A percentile compares a stretch with the other conserved stretches of the same genome.
Conservation (phyloP, 2,113 vertebrate species). For the Danionella cerebrum region DNA sequence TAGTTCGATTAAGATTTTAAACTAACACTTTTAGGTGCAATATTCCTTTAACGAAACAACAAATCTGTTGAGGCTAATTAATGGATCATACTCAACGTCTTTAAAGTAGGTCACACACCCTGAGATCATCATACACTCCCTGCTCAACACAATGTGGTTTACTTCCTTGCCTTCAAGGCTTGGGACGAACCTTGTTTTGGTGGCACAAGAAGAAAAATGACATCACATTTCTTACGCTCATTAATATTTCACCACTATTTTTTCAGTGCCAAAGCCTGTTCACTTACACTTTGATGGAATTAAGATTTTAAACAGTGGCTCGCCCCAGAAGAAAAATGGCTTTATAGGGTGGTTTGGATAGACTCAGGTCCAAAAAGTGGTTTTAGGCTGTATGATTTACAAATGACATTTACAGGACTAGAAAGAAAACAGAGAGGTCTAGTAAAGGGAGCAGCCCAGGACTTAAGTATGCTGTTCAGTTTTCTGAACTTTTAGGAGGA, state of each 20-base stretch:
- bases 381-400: not conserved
- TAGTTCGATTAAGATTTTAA: too few relatives aligned
- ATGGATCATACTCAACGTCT: not conserved
- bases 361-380: not conserved
- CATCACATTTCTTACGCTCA: too few relatives aligned
- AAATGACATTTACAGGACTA: slow-evolving; percentile 25
- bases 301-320: not conserved
- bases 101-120: not conserved
- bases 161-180: not conserved
- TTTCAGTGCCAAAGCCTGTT: not conserved
- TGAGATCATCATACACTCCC: not conserved
- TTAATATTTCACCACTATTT: too few relatives aligned
- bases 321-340: slow-evolving; percentile 4
- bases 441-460: not conserved
- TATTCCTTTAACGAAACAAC: not conserved
- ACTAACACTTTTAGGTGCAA: not conserved
- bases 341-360: slow-evolving; percentile 6
- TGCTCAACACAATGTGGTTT: not conserved
- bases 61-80: not conserved
- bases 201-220: not conserved
- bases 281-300: slow-evolving; percentile 1
- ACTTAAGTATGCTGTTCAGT: not conserved
- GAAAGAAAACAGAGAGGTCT: slow-evolving; percentile 9
- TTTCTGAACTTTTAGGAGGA: slow-evolving; percentile 1
- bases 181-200: not conserved